Conservation (phyloP, 2,888 invertebrate species). For the Molanna angustata region DNA sequence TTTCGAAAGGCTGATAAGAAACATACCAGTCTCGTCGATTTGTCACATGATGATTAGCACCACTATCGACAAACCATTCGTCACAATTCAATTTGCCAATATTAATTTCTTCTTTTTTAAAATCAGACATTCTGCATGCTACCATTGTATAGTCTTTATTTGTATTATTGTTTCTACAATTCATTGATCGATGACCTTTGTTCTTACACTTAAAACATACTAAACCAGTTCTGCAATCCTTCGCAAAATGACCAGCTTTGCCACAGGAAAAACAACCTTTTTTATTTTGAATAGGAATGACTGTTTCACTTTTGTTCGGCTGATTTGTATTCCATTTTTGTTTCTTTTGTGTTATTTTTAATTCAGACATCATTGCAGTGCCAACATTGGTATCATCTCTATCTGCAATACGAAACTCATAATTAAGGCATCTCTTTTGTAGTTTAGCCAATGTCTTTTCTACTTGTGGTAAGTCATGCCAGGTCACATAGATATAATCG, state of each 20-base stretch:
- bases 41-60: not conserved
- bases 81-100: not conserved
- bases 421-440: slow-evolving; percentile 1
- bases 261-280: not conserved
- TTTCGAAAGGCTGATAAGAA: not conserved
- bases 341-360: no score
- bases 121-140: not conserved
- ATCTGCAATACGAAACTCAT: not conserved
- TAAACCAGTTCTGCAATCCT: not conserved
- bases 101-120: not conserved
- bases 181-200: not conserved
- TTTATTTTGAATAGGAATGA: not conserved
- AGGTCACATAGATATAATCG: no score
- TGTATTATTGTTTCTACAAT: not conserved
- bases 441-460: slow-evolving; percentile 2
- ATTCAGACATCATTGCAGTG: no score
- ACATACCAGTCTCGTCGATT: not conserved
- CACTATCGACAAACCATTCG: not conserved
- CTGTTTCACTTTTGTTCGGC: not conserved
- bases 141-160: no score
- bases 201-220: not conserved
- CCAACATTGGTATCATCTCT: not conserved
- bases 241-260: not conserved
- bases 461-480: not conserved
- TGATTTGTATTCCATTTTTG: no score